Conservation (phyloP, 2,113 vertebrate species). For the Malurus melanocephalus region DNA sequence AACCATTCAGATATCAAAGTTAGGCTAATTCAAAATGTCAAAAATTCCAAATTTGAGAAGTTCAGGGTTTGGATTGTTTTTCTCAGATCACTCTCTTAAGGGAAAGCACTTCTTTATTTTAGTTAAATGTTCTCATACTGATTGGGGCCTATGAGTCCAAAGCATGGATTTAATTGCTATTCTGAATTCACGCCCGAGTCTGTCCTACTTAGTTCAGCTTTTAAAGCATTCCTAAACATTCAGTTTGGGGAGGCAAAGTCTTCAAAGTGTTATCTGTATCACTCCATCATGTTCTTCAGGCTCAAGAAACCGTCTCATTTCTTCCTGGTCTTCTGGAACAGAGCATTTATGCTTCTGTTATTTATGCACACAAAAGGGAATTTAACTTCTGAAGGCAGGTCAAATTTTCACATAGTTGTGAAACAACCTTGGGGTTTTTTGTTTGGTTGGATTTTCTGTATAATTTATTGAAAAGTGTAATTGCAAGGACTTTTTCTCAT, state of each 20-base stretch:
- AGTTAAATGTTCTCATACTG: not conserved
- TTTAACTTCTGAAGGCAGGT: not conserved
- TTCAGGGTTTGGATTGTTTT: not conserved
- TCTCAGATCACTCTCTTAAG: not conserved
- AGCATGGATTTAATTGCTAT: not conserved
- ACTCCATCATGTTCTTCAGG: not conserved
- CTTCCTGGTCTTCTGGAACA: not conserved
- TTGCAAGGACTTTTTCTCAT: not conserved
- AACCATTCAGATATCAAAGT: not conserved
- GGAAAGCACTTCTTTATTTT: not conserved
- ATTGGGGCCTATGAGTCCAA: not conserved
- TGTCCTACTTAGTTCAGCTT: not conserved
- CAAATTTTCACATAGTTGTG: not conserved
- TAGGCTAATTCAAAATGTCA: not conserved
- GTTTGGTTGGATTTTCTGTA: not conserved
- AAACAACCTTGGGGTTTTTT: not conserved
- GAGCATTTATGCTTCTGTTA: not conserved
- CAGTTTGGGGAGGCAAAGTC: not conserved
- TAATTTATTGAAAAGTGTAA: not conserved
- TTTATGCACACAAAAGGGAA: not conserved
- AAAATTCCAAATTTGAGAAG: not conserved
- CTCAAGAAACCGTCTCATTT: not conserved
- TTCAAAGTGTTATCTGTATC: not conserved
- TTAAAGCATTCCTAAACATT: not conserved
- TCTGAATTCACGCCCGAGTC: not conserved